Base-by-base conservation (phyloP, 1,140 invertebrate species). In the Lepidotrigona ventralis region DNA sequence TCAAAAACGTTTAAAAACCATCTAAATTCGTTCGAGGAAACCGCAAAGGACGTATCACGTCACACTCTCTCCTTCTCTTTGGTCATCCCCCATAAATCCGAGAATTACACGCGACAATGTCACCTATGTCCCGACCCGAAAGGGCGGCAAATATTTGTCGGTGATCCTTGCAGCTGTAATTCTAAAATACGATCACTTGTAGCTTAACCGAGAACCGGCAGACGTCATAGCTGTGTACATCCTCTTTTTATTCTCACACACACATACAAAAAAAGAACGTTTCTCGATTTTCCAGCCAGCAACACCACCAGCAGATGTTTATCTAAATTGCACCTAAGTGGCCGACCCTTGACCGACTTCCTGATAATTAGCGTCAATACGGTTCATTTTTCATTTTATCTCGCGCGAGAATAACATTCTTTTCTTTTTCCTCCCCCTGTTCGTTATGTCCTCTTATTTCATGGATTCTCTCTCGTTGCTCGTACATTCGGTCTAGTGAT, bases 41-140 rank as follows among this genome's bases (percentile, higher is more conserved):
- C 64, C 9, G 9, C 12, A 0, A 51, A 53, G 68, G 33, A 70
- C 64, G 12, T n/a, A 60, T 60, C 58, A 23, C 9, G 54, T 56
- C n/a, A 19, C 76, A 86, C 71, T 58, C 85, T 79, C 86, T 68
- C 64, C 21, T 63, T 26, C 26, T 73, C 70, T 26, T 11, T 72
- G 83, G 83, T 83, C 87, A 88, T 81, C 82, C 82, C 83, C 81
- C 81, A 91, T 91, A 91, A 91, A 91, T 91, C 85, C 76, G 46
- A 81, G 89, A 88, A 89, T 91, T 90, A 90, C 85, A 79, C 83
- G 81, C 33, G 54, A 17, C 56, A 19, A 74, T 81, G 80, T n/a
- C n/a, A 64, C 72, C 54, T 78, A 58, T 53, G 21, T 33, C 58
- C 81, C 53, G 46, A 33, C 9, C 33, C n/a, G 68, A 73, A 68